Evolutionary conservation across 2,797 vertebrate species (phyloP), one percentile per base, ranked within the genome.

Genomic region (Poeciliopsis gracilis): DNA sequence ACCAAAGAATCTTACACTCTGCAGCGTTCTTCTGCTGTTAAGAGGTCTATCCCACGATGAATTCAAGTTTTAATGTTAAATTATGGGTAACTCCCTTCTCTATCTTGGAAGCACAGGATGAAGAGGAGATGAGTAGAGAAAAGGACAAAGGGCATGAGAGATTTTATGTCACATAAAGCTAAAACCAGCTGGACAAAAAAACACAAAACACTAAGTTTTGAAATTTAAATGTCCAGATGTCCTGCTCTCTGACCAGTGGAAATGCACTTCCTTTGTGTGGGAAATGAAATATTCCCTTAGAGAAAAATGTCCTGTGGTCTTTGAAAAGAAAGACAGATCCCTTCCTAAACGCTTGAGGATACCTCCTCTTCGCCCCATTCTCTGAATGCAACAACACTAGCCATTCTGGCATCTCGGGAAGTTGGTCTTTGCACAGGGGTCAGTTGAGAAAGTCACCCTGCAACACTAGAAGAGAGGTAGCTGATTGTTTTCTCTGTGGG

Each of bases 321-420:
- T 82, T 80, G 72, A 89, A 80, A 88, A 91, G 82, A 85, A 91
- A 86, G 82, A 84, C 77, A 75, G 77, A 79, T 72, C 79, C 84
- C 79, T 74, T 81, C 85, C 80, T 81, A 46, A 83, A 72, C 57
- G 87, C 36, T 15, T 72, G 82, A 93, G 88, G 86, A 94, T 89
- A 82, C 75, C 30, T 77, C 85, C 77, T 77, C 77, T 33, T n/a
- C 49, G 28, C 41, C 87, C 75, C 28, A 59, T 85, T 85, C 83
- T 84, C 28, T 89, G 87, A 91, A 87, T 82, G 75, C 72, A 88
- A 85, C 81, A 89, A 90, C 87, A 90, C 84, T 91, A 84, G 85
- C 79, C 84, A 84, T 84, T 88, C 90, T 92, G 92, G 94, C 92
- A 93, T 94, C 85, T 90, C 94, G 93, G 95, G 95, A 96, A 95